These are phyloP conservation scores for Alosa sapidissima DNA, from an alignment of 2,797 vertebrate species.

Conservation along the genomic window DNA sequence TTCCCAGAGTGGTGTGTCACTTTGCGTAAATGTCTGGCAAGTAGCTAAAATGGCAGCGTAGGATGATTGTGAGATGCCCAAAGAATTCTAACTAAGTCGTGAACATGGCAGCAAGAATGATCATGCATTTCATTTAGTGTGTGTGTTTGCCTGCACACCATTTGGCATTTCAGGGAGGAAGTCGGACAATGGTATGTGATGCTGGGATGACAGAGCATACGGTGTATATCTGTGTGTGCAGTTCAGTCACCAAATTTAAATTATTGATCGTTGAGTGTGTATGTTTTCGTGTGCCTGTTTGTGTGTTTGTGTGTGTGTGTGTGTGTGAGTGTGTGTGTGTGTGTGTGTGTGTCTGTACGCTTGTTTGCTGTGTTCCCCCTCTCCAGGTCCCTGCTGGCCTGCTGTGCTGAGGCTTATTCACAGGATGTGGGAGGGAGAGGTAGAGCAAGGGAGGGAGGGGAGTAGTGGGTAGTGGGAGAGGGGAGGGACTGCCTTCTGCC, in stretches of 20 bases:
- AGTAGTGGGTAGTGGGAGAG: background rate
- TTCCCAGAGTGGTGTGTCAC: background rate
- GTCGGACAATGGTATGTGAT: background rate
- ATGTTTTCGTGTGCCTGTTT: background rate
- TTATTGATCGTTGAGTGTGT: background rate
- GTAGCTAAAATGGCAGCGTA: background rate
- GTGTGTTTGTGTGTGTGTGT: background rate
- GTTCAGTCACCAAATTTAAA: background rate
- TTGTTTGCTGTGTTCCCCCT: constrained; percentile 37
- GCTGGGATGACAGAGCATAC: background rate
- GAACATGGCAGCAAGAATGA: background rate
- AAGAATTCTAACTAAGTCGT: background rate
- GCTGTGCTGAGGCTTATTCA: constrained; percentile 46
- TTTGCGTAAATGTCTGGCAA: background rate
- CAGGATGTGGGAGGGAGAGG: constrained; percentile 34
- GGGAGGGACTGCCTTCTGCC: constrained; percentile 43
- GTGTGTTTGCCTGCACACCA: background rate
- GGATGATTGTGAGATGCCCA: too few species aligned
- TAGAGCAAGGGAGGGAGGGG: background rate
- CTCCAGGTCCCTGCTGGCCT: constrained; percentile 22
- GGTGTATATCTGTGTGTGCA: background rate
- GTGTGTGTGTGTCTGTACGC: constrained; percentile 22
- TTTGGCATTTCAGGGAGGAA: background rate
- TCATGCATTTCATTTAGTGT: background rate
- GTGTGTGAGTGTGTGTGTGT: constrained; percentile 17